phyloP scores from a whole-genome alignment of 2,797 vertebrate genomes.

The Poeciliopsis turneri region DNA sequence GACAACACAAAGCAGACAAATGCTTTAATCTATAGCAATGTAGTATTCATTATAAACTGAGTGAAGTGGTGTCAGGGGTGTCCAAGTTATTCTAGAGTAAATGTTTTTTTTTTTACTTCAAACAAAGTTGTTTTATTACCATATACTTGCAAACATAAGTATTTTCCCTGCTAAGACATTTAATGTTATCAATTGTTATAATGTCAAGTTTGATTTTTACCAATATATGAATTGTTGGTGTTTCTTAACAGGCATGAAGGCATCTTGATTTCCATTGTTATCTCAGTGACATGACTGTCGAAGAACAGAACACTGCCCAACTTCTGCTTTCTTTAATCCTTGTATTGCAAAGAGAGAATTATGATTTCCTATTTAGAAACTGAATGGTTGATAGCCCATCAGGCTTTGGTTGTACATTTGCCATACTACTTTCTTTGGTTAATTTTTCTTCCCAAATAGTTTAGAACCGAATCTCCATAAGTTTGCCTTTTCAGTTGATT shows the following conservation, averaged over 20 bases:
- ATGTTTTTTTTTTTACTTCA: slow-evolving; percentile 7
- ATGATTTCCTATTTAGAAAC: not conserved
- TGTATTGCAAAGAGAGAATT: not conserved
- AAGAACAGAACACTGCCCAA: not conserved
- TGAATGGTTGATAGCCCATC: not conserved
- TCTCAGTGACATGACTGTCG: not conserved
- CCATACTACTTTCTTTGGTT: not conserved
- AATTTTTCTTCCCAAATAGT: not conserved
- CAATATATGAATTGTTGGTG: not conserved
- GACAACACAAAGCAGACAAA: slow-evolving; percentile 26
- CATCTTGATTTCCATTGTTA: not conserved
- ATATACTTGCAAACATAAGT: not conserved
- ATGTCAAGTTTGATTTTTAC: not conserved
- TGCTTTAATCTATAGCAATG: slow-evolving; percentile 32
- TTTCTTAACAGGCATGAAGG: not conserved
- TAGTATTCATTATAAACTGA: slow-evolving; percentile 19
- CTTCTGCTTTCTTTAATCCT: not conserved
- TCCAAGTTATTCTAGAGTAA: slow-evolving; percentile 27
- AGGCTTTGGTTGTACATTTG: too few relatives aligned
- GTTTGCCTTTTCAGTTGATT: not conserved
- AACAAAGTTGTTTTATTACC: not conserved
- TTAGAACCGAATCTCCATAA: not conserved
- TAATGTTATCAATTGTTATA: not conserved
- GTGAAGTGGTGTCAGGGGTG: not conserved
- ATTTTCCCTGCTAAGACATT: not conserved